A percentile compares a stretch with the other conserved stretches of the same genome.
These are phyloP conservation scores for Falco peregrinus DNA, from an alignment of 2,797 vertebrate species.

Conservation along the genomic window DNA sequence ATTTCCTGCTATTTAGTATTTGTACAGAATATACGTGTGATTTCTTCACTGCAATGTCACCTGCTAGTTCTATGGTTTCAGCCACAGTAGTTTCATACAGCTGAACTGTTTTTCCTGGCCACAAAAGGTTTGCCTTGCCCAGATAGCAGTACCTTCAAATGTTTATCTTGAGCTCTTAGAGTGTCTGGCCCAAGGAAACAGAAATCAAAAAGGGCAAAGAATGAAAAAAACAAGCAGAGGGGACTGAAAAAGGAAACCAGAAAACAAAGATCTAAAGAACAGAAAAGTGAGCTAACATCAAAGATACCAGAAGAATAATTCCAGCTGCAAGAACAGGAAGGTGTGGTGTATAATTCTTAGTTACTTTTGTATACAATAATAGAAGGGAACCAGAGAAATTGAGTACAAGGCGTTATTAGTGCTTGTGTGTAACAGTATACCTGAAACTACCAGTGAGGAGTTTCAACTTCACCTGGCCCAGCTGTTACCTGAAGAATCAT, in stretches of 20 bases:
- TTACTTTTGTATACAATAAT: not conserved
- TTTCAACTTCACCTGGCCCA: not conserved
- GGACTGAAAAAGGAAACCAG: not conserved
- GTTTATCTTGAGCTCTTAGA: conserved; percentile 39
- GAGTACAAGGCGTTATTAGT: not conserved
- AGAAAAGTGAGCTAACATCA: not conserved
- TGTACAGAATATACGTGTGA: not conserved
- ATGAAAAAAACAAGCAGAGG: not conserved
- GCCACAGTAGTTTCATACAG: not conserved
- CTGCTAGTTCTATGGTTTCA: conserved; percentile 15
- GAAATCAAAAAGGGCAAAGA: not conserved
- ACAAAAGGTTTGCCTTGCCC: conserved; percentile 8
- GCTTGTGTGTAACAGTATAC: not conserved
- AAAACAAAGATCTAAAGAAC: not conserved
- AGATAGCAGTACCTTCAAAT: not conserved
- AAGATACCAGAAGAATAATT: not conserved
- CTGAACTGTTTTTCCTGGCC: conserved; percentile 34
- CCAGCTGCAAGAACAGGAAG: not conserved
- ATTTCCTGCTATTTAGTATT: not conserved
- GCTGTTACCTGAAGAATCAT: not conserved
- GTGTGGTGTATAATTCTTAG: not conserved
- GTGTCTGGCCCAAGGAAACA: not conserved
- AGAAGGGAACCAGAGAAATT: not conserved
- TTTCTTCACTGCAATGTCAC: not conserved
- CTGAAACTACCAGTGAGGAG: not conserved